Evolutionary conservation across 2,113 vertebrate genomes (phyloP), one percentile per base, ranked within the genome.

Genomic region (Oplegnathus fasciatus): DNA sequence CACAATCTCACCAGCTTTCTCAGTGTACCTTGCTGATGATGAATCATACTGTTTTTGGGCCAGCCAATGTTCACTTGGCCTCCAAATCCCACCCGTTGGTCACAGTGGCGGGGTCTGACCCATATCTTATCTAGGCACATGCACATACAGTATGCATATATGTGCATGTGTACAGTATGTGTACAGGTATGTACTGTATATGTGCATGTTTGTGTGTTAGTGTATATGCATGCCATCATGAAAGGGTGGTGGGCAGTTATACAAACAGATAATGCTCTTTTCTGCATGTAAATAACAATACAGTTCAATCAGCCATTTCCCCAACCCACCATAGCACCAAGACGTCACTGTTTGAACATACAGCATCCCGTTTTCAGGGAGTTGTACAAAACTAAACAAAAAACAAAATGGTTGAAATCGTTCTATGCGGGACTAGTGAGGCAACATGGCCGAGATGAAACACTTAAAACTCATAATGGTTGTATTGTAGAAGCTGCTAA

Each of bases 271-370:
- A 24, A 60, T 54, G 65, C 46, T 68, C 44, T 55, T 71, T 37
- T 82, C 55, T 73, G 77, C 55, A 14, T 71, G 34, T 61, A 30
- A 75, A 70, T 81, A 78, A 76, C 60, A 85, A 74, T 9, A 77
- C 42, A 69, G 78, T 83, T 64, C 81, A 72, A 65, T 74, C 70
- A 61, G 58, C 64, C 64, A 28, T 57, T 42, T 46, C 20, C 61
- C 34, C 70, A 26, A 30, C 40, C 72, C 79, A 80, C 85, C 54
- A 5, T 86, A 89, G 88, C 90, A 90, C 91, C 91, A 85, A 74
- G 88, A 83, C 67, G 32, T 87, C 83, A 86, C 83, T 61, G 42
- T 69, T 54, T 57, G 0, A 73, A 70, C 77, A 67, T 10, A 58
- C 62, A 73, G 70, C 22, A 40, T 66, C 62, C 78, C 40, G 9